Conservation (phyloP, 2,113 vertebrate species). For the Mormyrus lacerda region DNA sequence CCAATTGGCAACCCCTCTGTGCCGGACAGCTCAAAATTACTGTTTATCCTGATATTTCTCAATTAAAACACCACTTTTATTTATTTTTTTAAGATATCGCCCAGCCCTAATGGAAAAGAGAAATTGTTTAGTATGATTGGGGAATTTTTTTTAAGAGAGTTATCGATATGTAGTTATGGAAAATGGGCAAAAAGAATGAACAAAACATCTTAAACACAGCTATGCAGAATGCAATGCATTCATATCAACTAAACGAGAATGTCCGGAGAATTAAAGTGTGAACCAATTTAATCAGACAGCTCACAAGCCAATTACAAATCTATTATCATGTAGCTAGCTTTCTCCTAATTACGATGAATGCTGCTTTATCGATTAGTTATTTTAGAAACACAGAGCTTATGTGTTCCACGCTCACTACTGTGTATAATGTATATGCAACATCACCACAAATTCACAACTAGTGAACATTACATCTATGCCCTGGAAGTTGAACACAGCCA, state of each 20-base stretch:
- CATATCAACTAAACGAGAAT: neutral
- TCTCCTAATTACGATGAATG: neutral
- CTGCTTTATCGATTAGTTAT: neutral
- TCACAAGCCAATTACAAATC: neutral
- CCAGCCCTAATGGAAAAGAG: neutral
- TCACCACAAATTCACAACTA: neutral
- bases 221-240: neutral
- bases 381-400: neutral
- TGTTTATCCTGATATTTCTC: neutral
- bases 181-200: neutral
- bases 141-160: neutral
- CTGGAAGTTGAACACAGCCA: neutral
- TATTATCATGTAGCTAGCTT: neutral
- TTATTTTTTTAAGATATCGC: neutral
- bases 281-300: neutral
- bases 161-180: neutral
- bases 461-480: neutral
- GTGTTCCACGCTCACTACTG: neutral
- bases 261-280: neutral
- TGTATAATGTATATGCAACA: neutral
- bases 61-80: too few relatives aligned
- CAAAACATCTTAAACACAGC: neutral
- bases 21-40: neutral
- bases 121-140: neutral
- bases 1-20: neutral